Conservation (phyloP, 2,113 vertebrate genomes). For the Sinocyclocheilus grahami region DNA sequence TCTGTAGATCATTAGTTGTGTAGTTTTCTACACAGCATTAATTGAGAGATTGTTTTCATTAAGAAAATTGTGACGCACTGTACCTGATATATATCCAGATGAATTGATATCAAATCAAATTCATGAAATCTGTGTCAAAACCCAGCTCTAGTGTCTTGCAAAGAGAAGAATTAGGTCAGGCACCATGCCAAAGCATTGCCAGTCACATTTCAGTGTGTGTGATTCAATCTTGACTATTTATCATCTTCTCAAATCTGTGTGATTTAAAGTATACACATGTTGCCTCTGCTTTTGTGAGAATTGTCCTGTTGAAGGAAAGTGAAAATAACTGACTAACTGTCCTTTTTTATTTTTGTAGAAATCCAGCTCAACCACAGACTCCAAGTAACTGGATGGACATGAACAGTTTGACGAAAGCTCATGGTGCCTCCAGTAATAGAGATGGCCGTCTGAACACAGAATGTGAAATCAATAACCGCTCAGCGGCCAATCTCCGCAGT, state of each 20-base stretch:
- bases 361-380: slow-evolving; percentile 76
- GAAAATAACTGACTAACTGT: neutral
- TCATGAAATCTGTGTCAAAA: too few relatives aligned
- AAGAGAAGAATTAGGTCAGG: too few relatives aligned
- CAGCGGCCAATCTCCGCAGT: slow-evolving; percentile 85
- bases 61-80: too few relatives aligned
- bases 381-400: slow-evolving; percentile 87
- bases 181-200: too few relatives aligned
- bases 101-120: too few relatives aligned
- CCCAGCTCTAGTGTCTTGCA: too few relatives aligned
- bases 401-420: slow-evolving; percentile 84
- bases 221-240: too few relatives aligned
- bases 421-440: slow-evolving; percentile 82
- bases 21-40: too few relatives aligned
- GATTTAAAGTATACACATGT: neutral
- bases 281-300: neutral
- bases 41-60: too few relatives aligned
- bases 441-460: slow-evolving; percentile 88
- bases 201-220: too few relatives aligned
- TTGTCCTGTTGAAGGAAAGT: neutral
- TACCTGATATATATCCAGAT: too few relatives aligned
- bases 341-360: slow-evolving; percentile 63
- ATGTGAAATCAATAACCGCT: slow-evolving; percentile 96
- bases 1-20: too few relatives aligned
- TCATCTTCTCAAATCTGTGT: neutral